Evolutionary conservation across 2,113 vertebrate species (phyloP), one percentile per base, ranked within the genome.

Genomic region (Sphaerodactylus townsendi): DNA sequence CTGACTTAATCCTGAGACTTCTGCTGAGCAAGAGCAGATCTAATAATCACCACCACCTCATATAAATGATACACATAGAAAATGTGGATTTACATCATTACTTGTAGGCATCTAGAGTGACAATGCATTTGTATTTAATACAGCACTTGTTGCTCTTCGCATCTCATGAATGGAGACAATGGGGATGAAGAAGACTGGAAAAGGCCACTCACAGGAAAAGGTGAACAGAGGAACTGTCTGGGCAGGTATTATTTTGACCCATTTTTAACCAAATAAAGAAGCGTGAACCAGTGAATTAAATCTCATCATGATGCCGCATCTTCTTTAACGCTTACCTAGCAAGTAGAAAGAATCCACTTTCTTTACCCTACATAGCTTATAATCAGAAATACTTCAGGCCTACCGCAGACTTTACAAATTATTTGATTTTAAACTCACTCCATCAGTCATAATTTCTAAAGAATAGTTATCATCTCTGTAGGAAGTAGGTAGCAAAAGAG

Each of bases 11-110:
- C 19, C 35, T 84, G 72, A 68, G 21, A 80, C 15, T 89, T 59
- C 59, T 85, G 64, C 33, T 62, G 37, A 93, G 92, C 72, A 88
- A 11, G 15, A 85, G n/a, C 37, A 89, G 56, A 72, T 82, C 87
- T 48, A 92, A 9, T 81, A 85, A 88, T 70, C 79, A 91, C 14
- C 48, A 59, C 44, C 15, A 93, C 0, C 28, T 81, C 1, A 81
- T 91, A 92, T 85, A 81, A 90, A 85, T 21, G 68, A 91, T 41
- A n/a, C 81, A 71, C 41, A 85, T 85, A 0, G 3, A 87, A 94
- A 93, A 87, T 17, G 19, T 59, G n/a, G 53, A 82, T 76, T 83
- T 88, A 83, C 84, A 33, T 10, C 81, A 86, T 50, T 37, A 35
- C 25, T 62, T 0, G 0, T 53, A 88, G 62, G 23, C 70, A 82